Percentiles rank a stretch among this genome's conserved stretches.
phyloP scores from a whole-genome alignment of 1,140 invertebrate species.

The Hestina assimilis region DNA sequence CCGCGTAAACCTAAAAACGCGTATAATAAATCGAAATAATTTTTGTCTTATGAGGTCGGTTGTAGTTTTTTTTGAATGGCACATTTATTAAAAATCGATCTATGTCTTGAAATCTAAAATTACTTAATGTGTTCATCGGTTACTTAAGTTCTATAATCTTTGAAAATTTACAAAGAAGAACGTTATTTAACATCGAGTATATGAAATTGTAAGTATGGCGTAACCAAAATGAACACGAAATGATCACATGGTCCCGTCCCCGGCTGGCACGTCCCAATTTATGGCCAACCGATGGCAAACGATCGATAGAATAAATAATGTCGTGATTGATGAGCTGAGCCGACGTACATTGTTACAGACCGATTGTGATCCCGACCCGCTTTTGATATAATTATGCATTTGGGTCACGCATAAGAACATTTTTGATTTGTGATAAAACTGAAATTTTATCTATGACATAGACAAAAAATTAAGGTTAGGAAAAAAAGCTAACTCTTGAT shows the following conservation, averaged over 20 bases:
- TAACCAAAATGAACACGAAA: conserved; percentile 28
- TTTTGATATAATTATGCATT: conserved; percentile 32
- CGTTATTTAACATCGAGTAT: conserved; percentile 1
- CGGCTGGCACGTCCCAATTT: conserved; percentile 51
- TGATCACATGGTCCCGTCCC: conserved; percentile 38
- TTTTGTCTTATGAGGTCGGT: too few species aligned
- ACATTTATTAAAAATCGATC: too few species aligned
- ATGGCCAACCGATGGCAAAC: conserved; percentile 37
- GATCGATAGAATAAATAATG: conserved; percentile 68
- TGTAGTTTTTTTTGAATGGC: too few species aligned
- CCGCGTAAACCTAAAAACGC: too few species aligned
- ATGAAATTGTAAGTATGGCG: conserved; percentile 39
- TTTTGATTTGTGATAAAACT: neutral
- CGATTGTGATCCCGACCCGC: conserved; percentile 30
- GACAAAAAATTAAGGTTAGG: neutral
- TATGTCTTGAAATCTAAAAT: neutral
- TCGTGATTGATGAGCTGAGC: conserved; percentile 57
- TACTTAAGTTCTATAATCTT: neutral
- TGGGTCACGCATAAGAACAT: conserved; percentile 10
- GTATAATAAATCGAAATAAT: too few species aligned
- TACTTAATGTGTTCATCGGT: neutral
- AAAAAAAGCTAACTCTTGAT: neutral
- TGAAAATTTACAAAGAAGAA: neutral
- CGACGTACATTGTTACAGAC: conserved; percentile 26
- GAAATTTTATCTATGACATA: neutral